phyloP scores from a whole-genome alignment of 2,113 vertebrate species.

The Pycnonotus jocosus region DNA sequence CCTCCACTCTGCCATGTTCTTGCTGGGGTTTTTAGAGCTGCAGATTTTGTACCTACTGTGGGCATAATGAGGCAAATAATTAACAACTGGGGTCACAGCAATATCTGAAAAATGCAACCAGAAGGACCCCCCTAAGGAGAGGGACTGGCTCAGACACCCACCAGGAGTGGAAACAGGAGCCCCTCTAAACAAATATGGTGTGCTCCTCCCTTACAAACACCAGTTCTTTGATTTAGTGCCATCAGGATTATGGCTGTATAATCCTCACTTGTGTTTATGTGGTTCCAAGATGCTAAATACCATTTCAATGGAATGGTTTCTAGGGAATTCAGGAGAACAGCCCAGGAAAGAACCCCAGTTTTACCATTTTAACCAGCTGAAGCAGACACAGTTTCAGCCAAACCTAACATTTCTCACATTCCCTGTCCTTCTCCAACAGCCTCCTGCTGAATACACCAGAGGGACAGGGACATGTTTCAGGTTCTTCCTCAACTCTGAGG shows the following conservation, averaged over 20 bases:
- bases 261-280: background rate
- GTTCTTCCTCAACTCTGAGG: background rate
- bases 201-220: background rate
- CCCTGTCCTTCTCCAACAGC: background rate
- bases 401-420: accelerated
- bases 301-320: background rate
- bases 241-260: background rate
- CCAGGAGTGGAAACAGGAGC: background rate
- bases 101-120: background rate
- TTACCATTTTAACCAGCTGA: background rate
- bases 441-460: background rate
- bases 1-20: background rate
- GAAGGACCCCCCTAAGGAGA: background rate
- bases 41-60: background rate
- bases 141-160: background rate
- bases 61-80: background rate
- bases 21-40: background rate
- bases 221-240: background rate
- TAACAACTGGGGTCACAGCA: background rate
- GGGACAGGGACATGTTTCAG: accelerated
- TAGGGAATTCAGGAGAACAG: background rate
- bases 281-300: background rate
- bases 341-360: background rate
- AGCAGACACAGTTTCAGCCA: background rate
- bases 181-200: background rate